Base-by-base conservation (phyloP, 2,888 invertebrate genomes). In the Lordiphosa andalusiaca region DNA sequence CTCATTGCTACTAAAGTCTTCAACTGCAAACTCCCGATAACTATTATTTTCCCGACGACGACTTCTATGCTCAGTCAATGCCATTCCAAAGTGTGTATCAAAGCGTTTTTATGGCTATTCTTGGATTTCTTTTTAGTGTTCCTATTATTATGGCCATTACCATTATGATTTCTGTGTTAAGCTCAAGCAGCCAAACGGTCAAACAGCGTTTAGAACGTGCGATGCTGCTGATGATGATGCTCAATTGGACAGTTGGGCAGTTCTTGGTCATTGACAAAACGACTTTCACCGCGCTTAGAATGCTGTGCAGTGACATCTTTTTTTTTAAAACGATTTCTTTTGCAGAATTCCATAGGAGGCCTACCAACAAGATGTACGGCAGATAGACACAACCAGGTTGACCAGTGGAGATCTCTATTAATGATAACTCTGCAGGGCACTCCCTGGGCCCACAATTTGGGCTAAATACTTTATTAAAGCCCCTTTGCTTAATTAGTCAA, bases 211-310 rank as follows among this genome's bases (percentile, higher is more conserved):
- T 76, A 76, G 76, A 70, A 84, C 83, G 83, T 73, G 73, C 47
- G 35, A 44, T 59, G 58, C 36, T 6, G 21, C 38, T 51, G 49
- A 25, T 25, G 46, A 47, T 42, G 56, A 30, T 41, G 49, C 42
- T 41, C 21, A 13, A 19, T 25, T 36, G 52, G 63, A 49, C 64
- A 57, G 56, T 57, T 63, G 39, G 44, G 71, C 80, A 71, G 69
- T 83, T 84, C 84, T 82, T 67, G 81, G 78, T 67, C 60, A 71
- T 73, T 74, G 73, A 78, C 67, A 81, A 76, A 69, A 84, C 86
- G 70, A 80, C 82, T 81, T 85, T 86, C 76, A 69, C 71, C 71
- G 64, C 23, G 65, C 67, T 82, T 65, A 77, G 76, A 82, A 83
- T 75, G 69, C 44, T 64, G 59, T 47, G 55, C 62, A 50, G 39